Evolutionary conservation across 92 coral and sea anemone genomes (phyloP), one percentile per base, ranked within the genome.

Genomic region (Virgularia gustaviana): DNA sequence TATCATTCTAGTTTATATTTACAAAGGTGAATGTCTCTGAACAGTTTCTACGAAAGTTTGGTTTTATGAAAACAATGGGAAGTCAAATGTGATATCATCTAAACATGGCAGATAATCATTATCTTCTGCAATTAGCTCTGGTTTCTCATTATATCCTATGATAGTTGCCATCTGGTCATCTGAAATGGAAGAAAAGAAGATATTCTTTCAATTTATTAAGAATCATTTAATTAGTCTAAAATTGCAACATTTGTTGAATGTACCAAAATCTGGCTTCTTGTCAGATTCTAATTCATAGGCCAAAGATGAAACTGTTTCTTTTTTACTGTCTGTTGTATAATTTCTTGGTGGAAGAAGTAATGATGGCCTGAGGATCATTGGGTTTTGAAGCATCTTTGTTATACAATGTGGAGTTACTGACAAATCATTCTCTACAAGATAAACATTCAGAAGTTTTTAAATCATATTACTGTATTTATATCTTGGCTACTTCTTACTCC

Each of bases 111-210:
- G 33, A 30, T 11, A 11, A 29, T 45, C 43, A 31, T 67, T 43
- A 51, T 45, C 43, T 30, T 67, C 74, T n/a, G n/a, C n/a, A 33
- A 45, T 24, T 3, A 49, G 53, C 33, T 45, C 74, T 13, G 53
- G 74, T 47, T 67, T 67, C 2, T 33, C 74, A n/a, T 67, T 43
- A 25, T 45, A 47, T 6, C 74, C 74, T 45, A 67, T 2, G 9
- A 67, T 67, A 43, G 31, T 47, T 23, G 74, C 74, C 2, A 67
- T 3, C 0, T 57, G 45, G 12, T 67, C 74, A 67, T 44, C 74
- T 67, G 19, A 16, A 67, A 27, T 15, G 15, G 25, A 36, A 15
- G n/a, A 65, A 42, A 9, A 29, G 10, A n/a, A 35, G 19, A 29
- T 13, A 35, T 1, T 1, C 1, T 58, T 9, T 18, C 8, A 1